Evolutionary conservation across 1,140 invertebrate genomes (phyloP).

Genomic region (Rhopalosiphum padi): DNA sequence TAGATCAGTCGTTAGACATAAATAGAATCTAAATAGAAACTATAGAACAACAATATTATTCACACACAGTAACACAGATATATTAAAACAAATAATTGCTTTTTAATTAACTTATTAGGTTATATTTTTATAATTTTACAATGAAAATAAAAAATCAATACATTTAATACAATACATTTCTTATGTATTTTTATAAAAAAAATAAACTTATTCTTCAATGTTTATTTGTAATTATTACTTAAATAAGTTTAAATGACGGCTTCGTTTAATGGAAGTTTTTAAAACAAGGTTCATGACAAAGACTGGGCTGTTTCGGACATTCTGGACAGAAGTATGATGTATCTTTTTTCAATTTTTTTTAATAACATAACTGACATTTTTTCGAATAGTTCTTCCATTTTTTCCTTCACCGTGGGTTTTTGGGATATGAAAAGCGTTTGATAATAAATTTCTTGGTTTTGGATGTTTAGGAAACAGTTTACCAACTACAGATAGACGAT

Average conservation of each 20-base stretch:
- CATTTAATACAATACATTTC: too few species aligned
- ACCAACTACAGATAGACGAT: background rate
- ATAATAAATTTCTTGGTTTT: background rate
- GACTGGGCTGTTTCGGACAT: background rate
- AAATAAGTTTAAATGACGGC: too few species aligned
- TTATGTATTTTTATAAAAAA: too few species aligned
- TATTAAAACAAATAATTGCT: too few species aligned
- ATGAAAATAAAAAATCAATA: too few species aligned
- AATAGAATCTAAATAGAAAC: background rate
- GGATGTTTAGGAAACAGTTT: background rate
- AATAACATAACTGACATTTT: conserved; percentile 22
- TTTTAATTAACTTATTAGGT: too few species aligned
- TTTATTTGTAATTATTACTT: too few species aligned
- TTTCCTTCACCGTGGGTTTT: background rate
- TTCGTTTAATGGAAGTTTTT: background rate
- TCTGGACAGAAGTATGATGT: background rate
- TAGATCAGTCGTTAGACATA: background rate
- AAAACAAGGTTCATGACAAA: background rate
- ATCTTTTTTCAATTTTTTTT: background rate
- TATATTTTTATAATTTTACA: too few species aligned
- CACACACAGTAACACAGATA: too few species aligned
- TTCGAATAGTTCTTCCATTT: background rate
- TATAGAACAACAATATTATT: too few species aligned
- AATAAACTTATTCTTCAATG: too few species aligned
- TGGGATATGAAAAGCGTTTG: background rate